phyloP scores from a whole-genome alignment of 2,113 vertebrate genomes.

The Oxyruncus cristatus region DNA sequence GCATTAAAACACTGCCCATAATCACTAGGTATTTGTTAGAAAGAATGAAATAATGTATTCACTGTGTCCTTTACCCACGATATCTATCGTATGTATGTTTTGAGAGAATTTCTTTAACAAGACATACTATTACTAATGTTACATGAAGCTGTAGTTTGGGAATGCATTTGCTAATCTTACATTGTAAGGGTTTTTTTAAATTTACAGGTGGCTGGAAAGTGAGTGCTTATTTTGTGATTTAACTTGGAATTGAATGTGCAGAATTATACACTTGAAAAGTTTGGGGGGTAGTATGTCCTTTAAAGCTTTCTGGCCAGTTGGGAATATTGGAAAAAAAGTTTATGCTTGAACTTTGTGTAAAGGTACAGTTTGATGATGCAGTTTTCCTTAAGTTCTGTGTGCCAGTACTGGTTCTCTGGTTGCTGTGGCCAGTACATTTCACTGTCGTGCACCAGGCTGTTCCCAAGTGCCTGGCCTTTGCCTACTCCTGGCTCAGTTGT shows the following conservation, averaged over 20 bases:
- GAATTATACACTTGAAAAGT: background rate
- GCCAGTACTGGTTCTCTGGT: background rate
- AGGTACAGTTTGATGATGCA: background rate
- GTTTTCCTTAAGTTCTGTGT: background rate
- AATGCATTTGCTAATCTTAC: slow-evolving; percentile 24
- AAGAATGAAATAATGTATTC: slow-evolving; percentile 26
- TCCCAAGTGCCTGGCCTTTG: background rate
- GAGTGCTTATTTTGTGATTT: slow-evolving; percentile 9
- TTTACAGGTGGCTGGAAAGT: slow-evolving; percentile 6
- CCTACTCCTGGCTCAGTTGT: background rate
- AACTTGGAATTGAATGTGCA: slow-evolving; percentile 25
- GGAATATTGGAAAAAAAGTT: background rate
- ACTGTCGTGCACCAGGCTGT: background rate
- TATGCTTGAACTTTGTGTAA: background rate
- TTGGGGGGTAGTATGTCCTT: background rate
- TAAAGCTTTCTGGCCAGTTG: slow-evolving; percentile 8
- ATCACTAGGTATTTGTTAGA: slow-evolving; percentile 16
- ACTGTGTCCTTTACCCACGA: background rate
- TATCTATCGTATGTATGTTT: slow-evolving; percentile 45
- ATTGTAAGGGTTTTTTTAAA: slow-evolving; percentile 7
- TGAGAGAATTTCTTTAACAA: slow-evolving; percentile 34
- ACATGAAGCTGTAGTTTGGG: slow-evolving; percentile 9
- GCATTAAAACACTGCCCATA: slow-evolving; percentile 18
- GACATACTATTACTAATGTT: slow-evolving; percentile 36
- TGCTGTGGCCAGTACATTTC: background rate